Percentiles rank a stretch among this genome's conserved stretches.
Conservation (phyloP, 1,140 invertebrate genomes). For the Adoxophyes honmai region DNA sequence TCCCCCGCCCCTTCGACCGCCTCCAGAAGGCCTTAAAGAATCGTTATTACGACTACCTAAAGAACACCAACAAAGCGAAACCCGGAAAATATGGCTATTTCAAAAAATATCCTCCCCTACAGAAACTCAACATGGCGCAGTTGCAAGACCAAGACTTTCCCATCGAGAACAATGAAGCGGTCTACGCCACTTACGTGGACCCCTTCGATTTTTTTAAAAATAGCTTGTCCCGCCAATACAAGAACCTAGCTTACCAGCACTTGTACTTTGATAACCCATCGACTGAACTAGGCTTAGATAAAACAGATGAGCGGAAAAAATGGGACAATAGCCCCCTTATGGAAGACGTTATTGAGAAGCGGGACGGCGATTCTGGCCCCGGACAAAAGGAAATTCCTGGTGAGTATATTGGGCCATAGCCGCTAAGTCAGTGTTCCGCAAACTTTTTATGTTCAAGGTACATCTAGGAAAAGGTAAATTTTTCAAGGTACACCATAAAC, state of each 20-base stretch:
- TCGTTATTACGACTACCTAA: too few relatives aligned
- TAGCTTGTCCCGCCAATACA: not conserved
- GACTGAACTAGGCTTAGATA: not conserved
- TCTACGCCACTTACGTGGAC: slow-evolving; percentile 4
- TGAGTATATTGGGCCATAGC: not conserved
- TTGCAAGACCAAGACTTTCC: slow-evolving; percentile 1
- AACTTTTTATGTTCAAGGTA: too few relatives aligned
- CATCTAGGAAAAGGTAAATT: too few relatives aligned
- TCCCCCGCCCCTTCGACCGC: too few relatives aligned
- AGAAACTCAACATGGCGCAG: not conserved
- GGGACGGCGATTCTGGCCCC: slow-evolving; percentile 26
- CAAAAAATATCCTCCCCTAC: not conserved
- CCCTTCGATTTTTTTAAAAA: slow-evolving; percentile 5
- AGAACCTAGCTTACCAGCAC: not conserved
- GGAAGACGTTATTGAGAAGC: slow-evolving; percentile 40
- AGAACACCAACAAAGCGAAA: too few relatives aligned
- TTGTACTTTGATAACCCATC: too few relatives aligned
- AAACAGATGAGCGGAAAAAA: not conserved
- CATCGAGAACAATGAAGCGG: not conserved
- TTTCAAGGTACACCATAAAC: too few relatives aligned
- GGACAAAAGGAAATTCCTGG: slow-evolving; percentile 7
- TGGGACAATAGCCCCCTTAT: slow-evolving; percentile 21
- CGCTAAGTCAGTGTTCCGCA: too few relatives aligned
- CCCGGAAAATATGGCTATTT: too few relatives aligned
- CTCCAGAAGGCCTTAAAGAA: too few relatives aligned